Evolutionary conservation across 1,140 invertebrate genomes (phyloP).

Genomic region (Bombus ignitus): DNA sequence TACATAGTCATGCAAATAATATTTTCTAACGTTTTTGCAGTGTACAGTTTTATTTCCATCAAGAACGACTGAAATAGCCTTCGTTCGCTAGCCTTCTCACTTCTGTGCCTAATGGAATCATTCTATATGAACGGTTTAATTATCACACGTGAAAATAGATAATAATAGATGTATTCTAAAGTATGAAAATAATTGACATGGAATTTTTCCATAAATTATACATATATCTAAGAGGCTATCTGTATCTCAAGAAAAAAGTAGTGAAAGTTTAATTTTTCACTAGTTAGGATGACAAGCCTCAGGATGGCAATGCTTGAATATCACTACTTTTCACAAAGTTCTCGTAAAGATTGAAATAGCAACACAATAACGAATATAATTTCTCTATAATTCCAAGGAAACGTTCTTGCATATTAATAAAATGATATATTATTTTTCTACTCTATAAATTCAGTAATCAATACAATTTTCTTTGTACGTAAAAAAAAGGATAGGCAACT

Average conservation of each 20-base stretch:
- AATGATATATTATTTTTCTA: constrained; percentile 61
- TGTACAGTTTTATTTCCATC: constrained; percentile 17
- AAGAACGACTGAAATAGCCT: constrained; percentile 26
- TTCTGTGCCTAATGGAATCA: constrained; percentile 32
- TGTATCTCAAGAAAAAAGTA: constrained; percentile 1
- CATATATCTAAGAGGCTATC: not conserved
- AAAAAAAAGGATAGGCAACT: constrained; percentile 15
- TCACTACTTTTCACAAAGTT: not conserved
- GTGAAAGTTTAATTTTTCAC: constrained; percentile 2
- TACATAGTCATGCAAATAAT: not conserved
- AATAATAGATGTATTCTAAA: constrained; percentile 26
- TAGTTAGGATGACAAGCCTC: constrained; percentile 7
- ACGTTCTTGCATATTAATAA: constrained; percentile 25
- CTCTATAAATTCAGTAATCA: constrained; percentile 24
- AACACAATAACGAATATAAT: constrained; percentile 15
- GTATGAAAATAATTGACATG: constrained; percentile 4
- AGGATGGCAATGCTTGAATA: constrained; percentile 2
- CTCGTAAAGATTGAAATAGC: not conserved
- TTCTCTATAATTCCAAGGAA: constrained; percentile 44
- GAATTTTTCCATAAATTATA: constrained; percentile 1
- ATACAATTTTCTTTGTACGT: constrained; percentile 41
- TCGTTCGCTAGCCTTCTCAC: constrained; percentile 35
- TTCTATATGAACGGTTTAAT: constrained; percentile 3
- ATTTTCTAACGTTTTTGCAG: constrained; percentile 2
- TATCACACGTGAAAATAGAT: constrained; percentile 24